Base-by-base conservation (phyloP, 2,888 invertebrate species). In the Oxyteleia sp. region DNA sequence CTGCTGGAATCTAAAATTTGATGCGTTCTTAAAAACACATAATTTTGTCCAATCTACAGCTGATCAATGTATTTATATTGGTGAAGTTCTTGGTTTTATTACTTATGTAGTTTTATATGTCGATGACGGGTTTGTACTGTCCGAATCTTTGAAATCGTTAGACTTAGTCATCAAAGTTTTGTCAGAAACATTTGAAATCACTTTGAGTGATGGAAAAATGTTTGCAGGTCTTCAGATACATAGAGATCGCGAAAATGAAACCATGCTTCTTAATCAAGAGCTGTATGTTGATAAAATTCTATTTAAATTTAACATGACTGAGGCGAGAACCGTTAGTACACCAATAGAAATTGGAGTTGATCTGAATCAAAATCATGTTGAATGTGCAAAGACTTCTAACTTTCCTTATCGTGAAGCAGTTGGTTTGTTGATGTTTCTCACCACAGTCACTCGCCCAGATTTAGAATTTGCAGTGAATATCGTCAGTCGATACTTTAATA, bases 391-490 rank as follows among this genome's bases (percentile, higher is more conserved):
- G n/a, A n/a, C n/a, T n/a, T n/a, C n/a, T n/a, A n/a, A 23, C 20
- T 49, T 13, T n/a, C 82, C 76, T 3, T 78, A 71, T 43, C 63
- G 74, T 11, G 79, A 79, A 66, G 75, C 76, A 35, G 59, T 84
- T n/a, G 80, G 84, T 11, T 79, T 45, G 4, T 55, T 84, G 5
- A 68, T 85, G 78, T 81, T 59, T 55, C 23, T 72, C 8, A 68
- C 79, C 0, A 57, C 61, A 49, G 49, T 76, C 5, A 63, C 82
- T 7, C 41, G 87, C 23, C 85, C 85, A n/a, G 86, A 86, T 18
- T 80, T 87, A 18, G 55, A 47, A 35, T 85, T 55, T 55, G 79
- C 84, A 2, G 81, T 85, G 5, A 76, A 47, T 38, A 18, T 53
- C 64, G 59, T 82, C 7, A 84, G 82, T 23, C 47, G 78, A 20